Evolutionary conservation across 2,888 invertebrate genomes (phyloP), one percentile per base, ranked within the genome.

Genomic region (Euzophera pinguis): DNA sequence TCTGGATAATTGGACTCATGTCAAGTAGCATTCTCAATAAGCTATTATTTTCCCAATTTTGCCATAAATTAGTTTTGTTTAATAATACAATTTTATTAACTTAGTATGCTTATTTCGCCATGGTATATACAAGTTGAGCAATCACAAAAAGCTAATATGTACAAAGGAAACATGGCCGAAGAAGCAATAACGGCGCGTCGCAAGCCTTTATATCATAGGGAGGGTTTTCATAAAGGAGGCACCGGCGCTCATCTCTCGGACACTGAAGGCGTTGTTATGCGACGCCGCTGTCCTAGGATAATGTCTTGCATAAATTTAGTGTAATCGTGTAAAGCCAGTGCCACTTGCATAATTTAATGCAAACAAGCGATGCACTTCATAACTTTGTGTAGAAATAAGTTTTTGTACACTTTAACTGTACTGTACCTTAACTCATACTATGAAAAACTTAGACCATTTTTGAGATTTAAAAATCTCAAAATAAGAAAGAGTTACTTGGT

Each of bases 221-320:
- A 73, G 78, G 78, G 76, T 82, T 84, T n/a, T 85, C 85, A 85
- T 87, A 88, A 81, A 80, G 79, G 82, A 78, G 76, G 71, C 76
- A 71, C 70, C 72, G 71, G 64, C 64, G 67, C 69, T 60, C 29
- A 59, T 68, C 69, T 72, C 73, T 84, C 71, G 86, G 88, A 86
- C 88, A 81, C 83, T 76, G 80, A 81, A 84, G 84, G 84, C 85
- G 87, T 80, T 84, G 84, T 88, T 87, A 86, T 86, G 84, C 86
- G 77, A 81, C 81, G 77, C 75, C 75, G 75, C 76, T 80, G 80
- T 83, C 83, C 82, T 83, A 75, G 79, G 81, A 84, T 88, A 87
- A 89, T 84, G 84, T 84, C 87, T 88, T 84, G 85, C 86, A 89
- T 89, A 86, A 85, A 88, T 88, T 89, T 78, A 77, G 78, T 79